A percentile compares a stretch with the other conserved stretches of the same genome.
Conservation (phyloP, 2,888 invertebrate genomes). For the Drosophila parthenogenetica region DNA sequence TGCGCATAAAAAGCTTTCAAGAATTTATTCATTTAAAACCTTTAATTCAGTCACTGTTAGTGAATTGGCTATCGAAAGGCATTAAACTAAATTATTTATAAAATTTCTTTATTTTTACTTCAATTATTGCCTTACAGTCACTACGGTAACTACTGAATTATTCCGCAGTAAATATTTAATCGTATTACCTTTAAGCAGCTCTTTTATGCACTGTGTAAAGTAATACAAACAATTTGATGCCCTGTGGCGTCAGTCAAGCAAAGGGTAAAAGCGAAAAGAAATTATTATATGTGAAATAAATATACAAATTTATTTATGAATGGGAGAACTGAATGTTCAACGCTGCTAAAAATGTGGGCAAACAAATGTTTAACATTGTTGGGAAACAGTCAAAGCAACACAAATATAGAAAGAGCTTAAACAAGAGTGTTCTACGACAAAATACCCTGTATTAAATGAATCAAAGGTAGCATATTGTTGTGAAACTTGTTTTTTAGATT, state of each 20-base stretch:
- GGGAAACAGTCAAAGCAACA: constrained; percentile 36
- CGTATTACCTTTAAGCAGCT: constrained; percentile 1
- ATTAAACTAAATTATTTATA: background rate
- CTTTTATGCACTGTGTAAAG: constrained; percentile 1
- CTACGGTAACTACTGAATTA: background rate
- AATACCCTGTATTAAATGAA: background rate
- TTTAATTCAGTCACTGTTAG: background rate
- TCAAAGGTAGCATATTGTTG: too few species aligned
- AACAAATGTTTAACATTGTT: constrained; percentile 79
- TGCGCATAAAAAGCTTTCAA: background rate
- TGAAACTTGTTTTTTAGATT: too few species aligned
- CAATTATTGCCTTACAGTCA: background rate
- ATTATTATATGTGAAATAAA: constrained; percentile 8
- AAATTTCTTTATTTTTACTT: background rate
- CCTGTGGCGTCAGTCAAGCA: constrained; percentile 48
- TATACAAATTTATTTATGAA: constrained; percentile 20
- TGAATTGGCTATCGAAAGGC: background rate
- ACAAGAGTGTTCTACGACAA: background rate
- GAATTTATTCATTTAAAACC: background rate
- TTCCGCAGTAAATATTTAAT: constrained; percentile 4
- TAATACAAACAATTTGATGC: constrained; percentile 48
- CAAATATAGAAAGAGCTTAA: background rate
- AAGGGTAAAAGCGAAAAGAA: constrained; percentile 40
- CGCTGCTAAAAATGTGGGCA: constrained; percentile 62
- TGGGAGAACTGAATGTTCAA: constrained; percentile 59